Evolutionary conservation across 2,797 vertebrate species (phyloP), one percentile per base, ranked within the genome.

Genomic region (Erithacus rubecula): DNA sequence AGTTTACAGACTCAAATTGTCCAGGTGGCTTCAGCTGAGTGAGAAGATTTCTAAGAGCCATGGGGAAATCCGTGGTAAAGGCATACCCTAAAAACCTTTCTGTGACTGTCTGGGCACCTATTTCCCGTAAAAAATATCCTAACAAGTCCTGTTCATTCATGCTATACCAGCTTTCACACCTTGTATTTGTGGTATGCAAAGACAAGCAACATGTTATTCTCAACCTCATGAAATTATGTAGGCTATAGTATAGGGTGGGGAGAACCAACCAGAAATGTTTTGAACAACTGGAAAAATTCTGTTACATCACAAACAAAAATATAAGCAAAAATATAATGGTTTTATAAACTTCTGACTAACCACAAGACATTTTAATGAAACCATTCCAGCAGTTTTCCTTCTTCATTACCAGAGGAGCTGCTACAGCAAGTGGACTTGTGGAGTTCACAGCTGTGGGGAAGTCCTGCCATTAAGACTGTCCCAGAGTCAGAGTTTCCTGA

Each of bases 101-200:
- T 94, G 88, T 80, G 92, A 93, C 90, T 96, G 83, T 90, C 86
- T 95, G 81, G 83, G 52, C 44, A 94, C 41, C 80, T 90, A 84
- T 90, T 90, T 72, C 77, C 67, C 83, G 81, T 91, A 49, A 90
- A 93, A 96, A 83, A 68, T 43, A 89, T 36, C 87, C 62, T 83
- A 93, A 91, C 72, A 94, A 96, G 88, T 63, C 81, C 70, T 90
- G 52, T 79, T 95, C 83, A 82, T 90, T 96, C 94, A 90, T 63
- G 62, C 84, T 69, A 76, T 46, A 95, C 90, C 90, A 95, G 86
- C 63, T 95, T 96, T 96, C 95, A 94, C 93, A 96, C 93, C 93
- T 95, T 77, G 43, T 95, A 88, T 88, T 94, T 95, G 94, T 88
- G 90, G 93, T 95, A 96, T 82, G 77, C 67, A 67, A 86, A 91